Base-by-base conservation (phyloP, 2,113 vertebrate species). In the Labeo catla region DNA sequence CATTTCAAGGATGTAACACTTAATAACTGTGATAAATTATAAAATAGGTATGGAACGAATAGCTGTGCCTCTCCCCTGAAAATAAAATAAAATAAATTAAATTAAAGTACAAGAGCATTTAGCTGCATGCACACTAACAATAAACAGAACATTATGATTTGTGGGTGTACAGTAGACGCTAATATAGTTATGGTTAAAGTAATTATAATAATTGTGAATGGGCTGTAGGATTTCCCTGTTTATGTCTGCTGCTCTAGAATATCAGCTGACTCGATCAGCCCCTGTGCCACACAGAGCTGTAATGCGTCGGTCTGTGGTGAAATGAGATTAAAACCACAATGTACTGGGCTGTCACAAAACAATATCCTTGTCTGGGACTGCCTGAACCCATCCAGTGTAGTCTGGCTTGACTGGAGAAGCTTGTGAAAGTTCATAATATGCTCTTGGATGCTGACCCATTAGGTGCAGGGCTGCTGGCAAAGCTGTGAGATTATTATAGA, bases 321-420 rank as follows among this genome's bases (percentile, higher is more conserved):
- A 82, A 76, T 74, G 7, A 85, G 84, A 76, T 88, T 88, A 85
- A 88, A 83, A 49, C 70, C 79, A 72, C 65, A 66, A 76, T 78
- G 49, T 8, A 43, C 80, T 66, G 49, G 57, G 65, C 63, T 61
- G 45, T 57, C 61, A 81, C 16, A 73, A 81, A 86, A 81, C 66
- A 83, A 83, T 72, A 63, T 63, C 49, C 65, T 78, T 36, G 87
- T 84, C 65, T 88, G 74, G 57, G 84, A 72, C 61, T 34, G 57
- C n/a, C 13, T 12, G 73, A 81, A 66, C 36, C 70, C 65, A 54
- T 59, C 50, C 87, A 59, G 70, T 45, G 59, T 88, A 70, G 50
- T 82, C 47, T 49, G 76, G 77, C 11, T 3, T 81, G 78, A 81
- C 57, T 57, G 2, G 78, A 47, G 57, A 28, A 21, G 39, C 57